phyloP scores from a whole-genome alignment of 2,113 vertebrate genomes.

The Elachura formosa region DNA sequence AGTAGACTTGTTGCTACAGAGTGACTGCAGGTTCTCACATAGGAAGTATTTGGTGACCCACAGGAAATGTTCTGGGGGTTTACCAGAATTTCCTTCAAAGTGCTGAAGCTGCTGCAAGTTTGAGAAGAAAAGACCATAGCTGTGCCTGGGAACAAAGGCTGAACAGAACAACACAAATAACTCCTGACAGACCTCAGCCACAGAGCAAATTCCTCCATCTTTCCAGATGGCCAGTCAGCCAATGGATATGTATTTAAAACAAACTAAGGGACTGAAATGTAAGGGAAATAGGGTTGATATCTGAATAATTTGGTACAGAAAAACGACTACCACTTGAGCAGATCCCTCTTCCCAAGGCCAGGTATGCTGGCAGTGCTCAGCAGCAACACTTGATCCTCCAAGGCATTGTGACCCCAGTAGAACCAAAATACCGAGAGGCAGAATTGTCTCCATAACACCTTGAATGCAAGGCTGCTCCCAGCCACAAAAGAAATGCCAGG shows the following conservation, averaged over 20 bases:
- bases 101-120: background rate
- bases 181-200: rapidly evolving
- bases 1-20: background rate
- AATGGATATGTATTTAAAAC: background rate
- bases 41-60: background rate
- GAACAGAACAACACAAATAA: rapidly evolving
- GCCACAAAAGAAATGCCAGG: background rate
- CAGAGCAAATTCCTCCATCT: background rate
- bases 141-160: background rate
- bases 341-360: background rate
- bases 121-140: background rate
- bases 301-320: background rate
- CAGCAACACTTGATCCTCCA: background rate
- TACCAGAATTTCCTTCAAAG: background rate
- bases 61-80: background rate
- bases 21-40: rapidly evolving
- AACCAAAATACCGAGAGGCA: background rate
- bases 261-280: background rate
- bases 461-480: rapidly evolving
- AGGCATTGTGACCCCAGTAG: rapidly evolving
- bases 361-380: rapidly evolving
- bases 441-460: rapidly evolving
- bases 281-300: background rate
- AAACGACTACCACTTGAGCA: background rate
- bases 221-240: background rate